phyloP scores from a whole-genome alignment of 1,140 invertebrate genomes.

The Pomacea maculata region DNA sequence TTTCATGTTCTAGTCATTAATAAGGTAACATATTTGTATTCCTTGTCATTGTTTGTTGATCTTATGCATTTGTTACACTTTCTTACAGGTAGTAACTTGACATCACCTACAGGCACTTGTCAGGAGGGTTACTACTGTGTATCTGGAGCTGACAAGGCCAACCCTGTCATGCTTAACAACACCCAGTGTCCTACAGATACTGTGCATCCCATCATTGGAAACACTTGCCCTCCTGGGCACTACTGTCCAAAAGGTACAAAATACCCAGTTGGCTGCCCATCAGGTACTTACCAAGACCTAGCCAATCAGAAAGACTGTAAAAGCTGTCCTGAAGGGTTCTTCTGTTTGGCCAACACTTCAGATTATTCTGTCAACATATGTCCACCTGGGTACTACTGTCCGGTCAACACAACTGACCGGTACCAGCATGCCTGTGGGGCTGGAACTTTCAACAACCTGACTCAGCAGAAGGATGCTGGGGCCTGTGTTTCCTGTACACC shows the following conservation, averaged over 20 bases:
- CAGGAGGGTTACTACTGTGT: slow-evolving; percentile 53
- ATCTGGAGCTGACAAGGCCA: slow-evolving; percentile 51
- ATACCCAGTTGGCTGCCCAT: slow-evolving; percentile 56
- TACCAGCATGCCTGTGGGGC: slow-evolving; percentile 51
- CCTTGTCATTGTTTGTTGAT: too few relatives aligned
- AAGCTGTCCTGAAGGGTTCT: slow-evolving; percentile 57
- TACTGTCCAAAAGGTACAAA: slow-evolving; percentile 58
- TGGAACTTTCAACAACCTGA: slow-evolving; percentile 56
- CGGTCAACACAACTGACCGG: slow-evolving; percentile 49
- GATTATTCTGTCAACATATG: slow-evolving; percentile 53
- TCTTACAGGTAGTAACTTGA: slow-evolving; percentile 52
- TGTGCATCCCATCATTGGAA: slow-evolving; percentile 59
- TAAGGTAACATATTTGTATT: too few relatives aligned
- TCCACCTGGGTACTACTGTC: slow-evolving; percentile 59
- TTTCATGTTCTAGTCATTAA: too few relatives aligned
- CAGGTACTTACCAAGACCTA: slow-evolving; percentile 58
- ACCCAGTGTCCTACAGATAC: slow-evolving; percentile 54
- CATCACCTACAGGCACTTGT: slow-evolving; percentile 52
- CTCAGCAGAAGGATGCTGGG: slow-evolving; percentile 37
- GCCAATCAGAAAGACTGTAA: slow-evolving; percentile 55
- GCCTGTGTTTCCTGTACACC: slow-evolving; percentile 50
- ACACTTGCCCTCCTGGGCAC: slow-evolving; percentile 58
- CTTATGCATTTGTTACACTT: too few relatives aligned
- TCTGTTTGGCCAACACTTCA: slow-evolving; percentile 55
- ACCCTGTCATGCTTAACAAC: slow-evolving; percentile 55